Conservation (phyloP, 2,888 invertebrate genomes). For the Lapara coniferarum region DNA sequence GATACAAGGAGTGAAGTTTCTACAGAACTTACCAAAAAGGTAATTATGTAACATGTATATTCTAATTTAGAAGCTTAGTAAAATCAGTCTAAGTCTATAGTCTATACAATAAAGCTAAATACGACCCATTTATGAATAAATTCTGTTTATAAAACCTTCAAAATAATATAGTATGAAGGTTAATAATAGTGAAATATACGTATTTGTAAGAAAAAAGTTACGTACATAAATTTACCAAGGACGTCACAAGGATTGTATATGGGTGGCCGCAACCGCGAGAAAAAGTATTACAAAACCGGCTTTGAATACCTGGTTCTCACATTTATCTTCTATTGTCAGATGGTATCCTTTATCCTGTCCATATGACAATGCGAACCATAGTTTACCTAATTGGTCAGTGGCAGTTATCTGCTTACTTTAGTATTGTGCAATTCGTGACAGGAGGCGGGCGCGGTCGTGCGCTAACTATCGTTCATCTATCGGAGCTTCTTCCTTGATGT, state of each 20-base stretch:
- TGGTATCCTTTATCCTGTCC: not conserved
- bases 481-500: slow-evolving; percentile 49
- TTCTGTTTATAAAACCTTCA: too few relatives aligned
- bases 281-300: not conserved
- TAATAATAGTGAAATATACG: too few relatives aligned
- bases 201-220: too few relatives aligned
- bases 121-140: too few relatives aligned
- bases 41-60: not conserved
- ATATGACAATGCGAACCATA: not conserved
- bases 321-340: not conserved
- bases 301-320: not conserved
- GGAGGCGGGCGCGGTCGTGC: slow-evolving; percentile 39
- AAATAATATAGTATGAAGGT: too few relatives aligned
- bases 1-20: slow-evolving; percentile 2
- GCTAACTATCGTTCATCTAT: slow-evolving; percentile 53
- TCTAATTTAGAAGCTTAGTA: too few relatives aligned
- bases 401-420: not conserved
- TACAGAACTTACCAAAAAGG: slow-evolving; percentile 17
- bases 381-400: not conserved
- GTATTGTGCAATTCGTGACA: slow-evolving; percentile 29
- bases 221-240: too few relatives aligned
- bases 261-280: too few relatives aligned
- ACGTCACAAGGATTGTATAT: too few relatives aligned
- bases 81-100: too few relatives aligned
- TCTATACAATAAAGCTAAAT: too few relatives aligned